A percentile compares a stretch with the other conserved stretches of the same genome.
Conservation (phyloP, 1,140 invertebrate species). For the Linepithema humile region DNA sequence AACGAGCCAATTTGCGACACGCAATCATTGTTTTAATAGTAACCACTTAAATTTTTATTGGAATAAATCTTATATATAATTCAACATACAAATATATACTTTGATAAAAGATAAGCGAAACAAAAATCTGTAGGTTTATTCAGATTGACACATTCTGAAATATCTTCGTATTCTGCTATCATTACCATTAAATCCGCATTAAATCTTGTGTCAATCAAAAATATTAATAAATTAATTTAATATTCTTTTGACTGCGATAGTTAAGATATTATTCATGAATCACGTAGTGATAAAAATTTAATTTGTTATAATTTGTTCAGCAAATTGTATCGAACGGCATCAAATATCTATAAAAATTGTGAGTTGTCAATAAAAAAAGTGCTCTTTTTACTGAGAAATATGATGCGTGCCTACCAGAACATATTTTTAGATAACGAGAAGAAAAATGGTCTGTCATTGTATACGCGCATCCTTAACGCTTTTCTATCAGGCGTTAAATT, state of each 20-base stretch:
- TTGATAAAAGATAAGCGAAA: background rate
- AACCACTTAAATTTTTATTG: too few species aligned
- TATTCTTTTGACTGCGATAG: conserved; percentile 6
- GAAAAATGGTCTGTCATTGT: background rate
- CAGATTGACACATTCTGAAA: background rate
- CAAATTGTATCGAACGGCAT: too few species aligned
- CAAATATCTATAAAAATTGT: too few species aligned
- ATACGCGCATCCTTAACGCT: background rate
- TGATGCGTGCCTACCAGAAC: background rate
- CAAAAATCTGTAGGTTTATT: background rate
- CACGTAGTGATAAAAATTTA: background rate
- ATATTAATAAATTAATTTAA: background rate
- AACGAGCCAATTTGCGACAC: background rate
- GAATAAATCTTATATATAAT: too few species aligned
- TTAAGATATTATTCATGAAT: background rate
- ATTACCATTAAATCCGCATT: background rate
- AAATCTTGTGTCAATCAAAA: background rate
- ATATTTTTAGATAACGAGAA: background rate
- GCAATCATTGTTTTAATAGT: background rate
- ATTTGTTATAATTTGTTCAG: background rate
- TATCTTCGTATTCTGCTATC: background rate
- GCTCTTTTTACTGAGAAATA: background rate
- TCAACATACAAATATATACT: too few species aligned
- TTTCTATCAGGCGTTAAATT: background rate
- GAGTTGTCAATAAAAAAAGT: background rate